Conservation (phyloP, 53 echinoderm and acorn worm species). For the Crossaster papposus region DNA sequence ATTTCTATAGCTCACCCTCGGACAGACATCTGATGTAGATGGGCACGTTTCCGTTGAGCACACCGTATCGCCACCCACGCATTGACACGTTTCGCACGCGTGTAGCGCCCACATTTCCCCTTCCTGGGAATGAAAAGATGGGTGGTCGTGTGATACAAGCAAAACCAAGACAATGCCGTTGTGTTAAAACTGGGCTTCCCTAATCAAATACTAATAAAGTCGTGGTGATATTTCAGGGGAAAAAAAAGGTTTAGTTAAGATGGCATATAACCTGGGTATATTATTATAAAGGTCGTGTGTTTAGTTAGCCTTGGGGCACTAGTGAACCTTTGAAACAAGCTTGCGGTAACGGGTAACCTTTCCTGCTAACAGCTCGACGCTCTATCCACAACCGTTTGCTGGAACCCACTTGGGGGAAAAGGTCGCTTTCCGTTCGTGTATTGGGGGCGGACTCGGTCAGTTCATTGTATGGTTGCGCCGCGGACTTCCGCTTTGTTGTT, state of each 20-base stretch:
- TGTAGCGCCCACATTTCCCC: conserved; percentile 75
- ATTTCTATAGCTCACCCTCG: conserved; percentile 41
- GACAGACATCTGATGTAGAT: conserved; percentile 21
- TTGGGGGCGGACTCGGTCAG: background rate
- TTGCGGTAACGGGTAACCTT: conserved; percentile 22
- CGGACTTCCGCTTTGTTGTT: conserved; percentile 38
- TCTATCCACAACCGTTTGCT: background rate
- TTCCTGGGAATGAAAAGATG: conserved; percentile 69
- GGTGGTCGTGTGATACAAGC: conserved; percentile 30
- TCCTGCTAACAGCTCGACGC: background rate
- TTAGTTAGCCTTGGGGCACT: conserved; percentile 26
- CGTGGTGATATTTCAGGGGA: background rate
- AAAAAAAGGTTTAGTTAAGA: background rate
- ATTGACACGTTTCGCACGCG: conserved; percentile 80
- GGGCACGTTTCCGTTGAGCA: conserved; percentile 63
- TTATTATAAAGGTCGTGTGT: conserved; percentile 19
- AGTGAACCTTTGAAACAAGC: conserved; percentile 40
- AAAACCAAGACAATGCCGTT: background rate
- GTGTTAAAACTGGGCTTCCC: background rate
- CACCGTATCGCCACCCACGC: conserved; percentile 67
- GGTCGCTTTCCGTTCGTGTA: conserved; percentile 42
- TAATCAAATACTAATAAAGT: background rate
- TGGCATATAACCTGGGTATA: background rate
- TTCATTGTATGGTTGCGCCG: conserved; percentile 25
- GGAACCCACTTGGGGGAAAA: background rate